These are phyloP conservation scores for Sicus ferrugineus DNA, from an alignment of 2,888 invertebrate species.

Conservation along the genomic window DNA sequence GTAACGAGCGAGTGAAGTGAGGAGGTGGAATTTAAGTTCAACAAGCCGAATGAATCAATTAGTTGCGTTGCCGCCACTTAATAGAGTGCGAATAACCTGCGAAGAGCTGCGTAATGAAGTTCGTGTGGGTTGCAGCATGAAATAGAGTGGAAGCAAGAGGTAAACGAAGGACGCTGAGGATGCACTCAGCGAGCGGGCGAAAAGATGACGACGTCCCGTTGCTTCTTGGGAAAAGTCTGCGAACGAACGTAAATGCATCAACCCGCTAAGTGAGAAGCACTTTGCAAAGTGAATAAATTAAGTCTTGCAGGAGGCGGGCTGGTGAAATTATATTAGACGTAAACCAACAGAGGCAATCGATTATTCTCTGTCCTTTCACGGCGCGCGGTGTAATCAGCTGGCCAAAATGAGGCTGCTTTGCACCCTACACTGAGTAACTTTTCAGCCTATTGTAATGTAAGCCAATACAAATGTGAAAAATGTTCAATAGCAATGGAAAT, in stretches of 20 bases:
- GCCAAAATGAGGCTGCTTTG: too few species aligned
- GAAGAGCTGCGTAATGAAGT: constrained; percentile 2
- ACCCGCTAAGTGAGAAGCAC: constrained; percentile 6
- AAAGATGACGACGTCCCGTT: neutral
- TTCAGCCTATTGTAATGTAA: too few species aligned
- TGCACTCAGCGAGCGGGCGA: too few species aligned
- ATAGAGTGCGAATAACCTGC: constrained; percentile 4
- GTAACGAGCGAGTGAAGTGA: neutral
- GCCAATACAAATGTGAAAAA: too few species aligned
- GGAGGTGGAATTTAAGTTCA: neutral
- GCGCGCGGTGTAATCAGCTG: too few species aligned
- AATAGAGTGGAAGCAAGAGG: neutral
- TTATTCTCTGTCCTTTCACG: too few species aligned
- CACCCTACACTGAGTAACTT: too few species aligned
- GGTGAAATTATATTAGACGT: constrained; percentile 14
- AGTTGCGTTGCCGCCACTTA: constrained; percentile 3
- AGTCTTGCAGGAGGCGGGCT: too few species aligned
- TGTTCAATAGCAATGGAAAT: too few species aligned
- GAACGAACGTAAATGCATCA: constrained; percentile 15
- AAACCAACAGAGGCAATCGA: neutral
- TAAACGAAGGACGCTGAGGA: neutral
- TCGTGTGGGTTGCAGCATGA: neutral
- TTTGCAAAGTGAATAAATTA: constrained; percentile 25
- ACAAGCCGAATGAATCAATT: constrained; percentile 25
- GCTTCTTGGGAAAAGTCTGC: constrained; percentile 11